These are phyloP conservation scores for Nesogale talazaci DNA, from an alignment of 2,113 vertebrate species.

Conservation along the genomic window DNA sequence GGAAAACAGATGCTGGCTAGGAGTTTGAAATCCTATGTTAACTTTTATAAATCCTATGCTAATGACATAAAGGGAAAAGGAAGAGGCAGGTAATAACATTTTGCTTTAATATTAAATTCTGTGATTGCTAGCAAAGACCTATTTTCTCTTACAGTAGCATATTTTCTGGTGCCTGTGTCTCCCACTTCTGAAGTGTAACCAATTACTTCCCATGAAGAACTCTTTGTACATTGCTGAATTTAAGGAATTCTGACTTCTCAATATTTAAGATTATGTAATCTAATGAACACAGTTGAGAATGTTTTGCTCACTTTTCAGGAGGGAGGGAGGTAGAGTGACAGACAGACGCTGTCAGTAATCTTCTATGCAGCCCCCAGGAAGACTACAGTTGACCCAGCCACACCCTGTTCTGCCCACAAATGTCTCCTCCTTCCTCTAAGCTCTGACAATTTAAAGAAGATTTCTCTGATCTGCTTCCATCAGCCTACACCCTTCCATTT, in stretches of 20 bases:
- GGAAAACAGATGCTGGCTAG: slow-evolving; percentile 72
- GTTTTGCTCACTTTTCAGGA: neutral
- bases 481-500: neutral
- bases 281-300: neutral
- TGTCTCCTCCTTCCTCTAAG: neutral
- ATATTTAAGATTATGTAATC: neutral
- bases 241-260: slow-evolving; percentile 5
- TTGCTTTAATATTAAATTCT: slow-evolving; percentile 43
- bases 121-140: neutral
- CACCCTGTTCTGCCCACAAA: neutral
- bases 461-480: slow-evolving; percentile 8
- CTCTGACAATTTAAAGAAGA: neutral
- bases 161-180: neutral
- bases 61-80: slow-evolving; percentile 61
- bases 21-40: slow-evolving; percentile 57
- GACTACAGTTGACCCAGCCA: neutral
- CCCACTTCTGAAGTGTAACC: neutral
- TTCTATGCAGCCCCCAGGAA: neutral
- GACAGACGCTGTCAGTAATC: neutral
- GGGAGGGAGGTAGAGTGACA: neutral
- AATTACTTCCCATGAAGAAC: slow-evolving; percentile 29
- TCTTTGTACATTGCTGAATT: neutral
- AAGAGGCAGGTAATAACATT: slow-evolving; percentile 49
- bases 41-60: slow-evolving; percentile 63
- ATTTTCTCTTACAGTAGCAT: neutral